Evolutionary conservation across 2,888 invertebrate species (phyloP).

Genomic region (Ophion obscuratus): DNA sequence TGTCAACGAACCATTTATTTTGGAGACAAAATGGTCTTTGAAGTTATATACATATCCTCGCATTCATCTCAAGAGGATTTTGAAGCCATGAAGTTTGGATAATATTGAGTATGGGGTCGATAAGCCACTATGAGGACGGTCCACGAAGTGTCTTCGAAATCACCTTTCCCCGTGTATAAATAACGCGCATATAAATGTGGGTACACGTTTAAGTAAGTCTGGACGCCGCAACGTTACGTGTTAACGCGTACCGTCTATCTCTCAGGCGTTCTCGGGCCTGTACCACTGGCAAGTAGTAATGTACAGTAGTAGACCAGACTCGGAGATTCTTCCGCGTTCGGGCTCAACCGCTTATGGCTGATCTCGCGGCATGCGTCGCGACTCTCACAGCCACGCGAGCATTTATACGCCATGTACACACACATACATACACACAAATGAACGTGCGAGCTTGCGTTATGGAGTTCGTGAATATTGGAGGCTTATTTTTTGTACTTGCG

Average conservation of each 20-base stretch:
- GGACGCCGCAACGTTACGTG: conserved; percentile 57
- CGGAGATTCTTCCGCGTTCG: conserved; percentile 81
- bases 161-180: not conserved
- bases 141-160: not conserved
- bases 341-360: conserved; percentile 79
- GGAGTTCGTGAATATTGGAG: not conserved
- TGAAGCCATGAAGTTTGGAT: not conserved
- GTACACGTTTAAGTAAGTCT: conserved; percentile 31
- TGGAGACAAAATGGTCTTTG: not conserved
- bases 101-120: not conserved
- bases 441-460: not conserved
- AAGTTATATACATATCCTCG: not conserved
- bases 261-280: conserved; percentile 19
- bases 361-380: conserved; percentile 66
- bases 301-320: conserved; percentile 63
- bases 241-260: conserved; percentile 31
- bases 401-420: conserved; percentile 26
- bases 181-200: not conserved
- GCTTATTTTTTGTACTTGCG: conserved; percentile 27
- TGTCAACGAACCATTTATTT: not conserved
- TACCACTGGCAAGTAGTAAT: conserved; percentile 45
- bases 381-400: conserved; percentile 66
- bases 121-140: not conserved
- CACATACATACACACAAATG: not conserved
- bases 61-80: not conserved